These are phyloP conservation scores for Fratercula arctica DNA, from an alignment of 2,797 vertebrate species.

Conservation along the genomic window DNA sequence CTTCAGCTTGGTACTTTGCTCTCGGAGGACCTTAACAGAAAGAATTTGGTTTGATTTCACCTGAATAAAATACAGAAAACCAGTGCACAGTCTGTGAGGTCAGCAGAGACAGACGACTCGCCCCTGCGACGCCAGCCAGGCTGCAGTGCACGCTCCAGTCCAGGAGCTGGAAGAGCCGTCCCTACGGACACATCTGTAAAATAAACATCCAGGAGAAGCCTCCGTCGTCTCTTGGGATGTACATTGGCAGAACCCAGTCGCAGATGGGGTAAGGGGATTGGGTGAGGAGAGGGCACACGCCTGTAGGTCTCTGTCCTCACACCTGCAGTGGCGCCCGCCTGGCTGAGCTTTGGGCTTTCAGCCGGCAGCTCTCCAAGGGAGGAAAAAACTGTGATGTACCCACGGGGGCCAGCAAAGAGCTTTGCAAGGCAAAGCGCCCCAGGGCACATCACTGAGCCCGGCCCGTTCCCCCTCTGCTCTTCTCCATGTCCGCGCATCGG, in stretches of 20 bases:
- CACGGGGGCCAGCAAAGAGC: no score
- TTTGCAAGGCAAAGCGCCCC: no score
- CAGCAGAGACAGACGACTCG: background rate
- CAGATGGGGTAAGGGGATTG: background rate
- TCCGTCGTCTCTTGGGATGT: background rate
- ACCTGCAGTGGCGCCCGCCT: background rate
- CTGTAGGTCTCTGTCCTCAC: background rate
- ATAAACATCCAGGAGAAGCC: background rate
- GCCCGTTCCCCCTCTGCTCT: no score
- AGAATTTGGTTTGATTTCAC: background rate
- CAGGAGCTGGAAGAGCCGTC: background rate
- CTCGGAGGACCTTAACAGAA: background rate
- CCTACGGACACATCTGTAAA: background rate
- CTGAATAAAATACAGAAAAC: background rate
- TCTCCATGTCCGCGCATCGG: no score
- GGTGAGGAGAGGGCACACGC: background rate
- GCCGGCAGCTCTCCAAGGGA: background rate
- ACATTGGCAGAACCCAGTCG: background rate
- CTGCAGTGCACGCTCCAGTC: fast-evolving
- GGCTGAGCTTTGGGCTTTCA: background rate
- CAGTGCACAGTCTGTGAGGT: no score
- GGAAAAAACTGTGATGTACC: no score
- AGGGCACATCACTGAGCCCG: no score
- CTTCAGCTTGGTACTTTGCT: fast-evolving
- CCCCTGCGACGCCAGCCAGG: fast-evolving